These are phyloP conservation scores for Siderastrea radians DNA, from an alignment of 92 coral and sea anemone species.

Conservation along the genomic window DNA sequence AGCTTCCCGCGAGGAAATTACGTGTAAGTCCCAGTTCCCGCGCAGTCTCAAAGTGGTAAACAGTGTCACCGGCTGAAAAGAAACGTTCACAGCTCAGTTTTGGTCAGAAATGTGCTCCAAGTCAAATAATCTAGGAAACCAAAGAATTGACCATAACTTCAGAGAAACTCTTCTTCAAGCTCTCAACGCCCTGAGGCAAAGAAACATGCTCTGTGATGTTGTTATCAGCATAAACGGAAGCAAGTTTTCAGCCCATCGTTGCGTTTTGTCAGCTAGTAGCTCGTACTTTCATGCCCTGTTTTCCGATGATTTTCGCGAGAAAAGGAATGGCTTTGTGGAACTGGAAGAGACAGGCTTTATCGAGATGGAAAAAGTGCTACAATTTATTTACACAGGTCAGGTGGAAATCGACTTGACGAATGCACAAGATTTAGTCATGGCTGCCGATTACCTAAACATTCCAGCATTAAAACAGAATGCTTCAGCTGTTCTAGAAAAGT, in stretches of 20 bases:
- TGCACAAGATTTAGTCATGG: slow-evolving; percentile 68
- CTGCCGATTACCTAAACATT: slow-evolving; percentile 76
- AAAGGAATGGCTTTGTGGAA: slow-evolving; percentile 37
- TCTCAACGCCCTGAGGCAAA: slow-evolving; percentile 14
- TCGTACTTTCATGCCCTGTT: slow-evolving; percentile 79
- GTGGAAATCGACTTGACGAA: slow-evolving; percentile 57
- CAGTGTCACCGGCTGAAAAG: not conserved
- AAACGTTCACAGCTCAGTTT: too few relatives aligned
- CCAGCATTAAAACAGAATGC: slow-evolving; percentile 70
- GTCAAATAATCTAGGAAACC: not conserved
- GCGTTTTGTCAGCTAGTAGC: slow-evolving; percentile 75
- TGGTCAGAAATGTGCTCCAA: not conserved
- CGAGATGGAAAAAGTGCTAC: slow-evolving; percentile 54
- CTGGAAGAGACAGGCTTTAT: slow-evolving; percentile 41
- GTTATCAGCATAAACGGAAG: slow-evolving; percentile 61
- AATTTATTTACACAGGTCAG: slow-evolving; percentile 82
- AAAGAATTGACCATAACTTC: slow-evolving; percentile 15
- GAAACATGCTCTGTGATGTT: slow-evolving; percentile 77
- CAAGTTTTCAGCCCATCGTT: slow-evolving; percentile 73
- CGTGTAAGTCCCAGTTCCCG: too few relatives aligned
- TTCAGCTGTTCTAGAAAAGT: slow-evolving; percentile 49
- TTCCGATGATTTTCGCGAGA: slow-evolving; percentile 68
- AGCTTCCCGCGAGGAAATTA: too few relatives aligned
- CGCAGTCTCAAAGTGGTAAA: too few relatives aligned
- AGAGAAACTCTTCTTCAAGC: slow-evolving; percentile 15